phyloP scores from a whole-genome alignment of 2,797 vertebrate genomes.

The Acipenser ruthenus region DNA sequence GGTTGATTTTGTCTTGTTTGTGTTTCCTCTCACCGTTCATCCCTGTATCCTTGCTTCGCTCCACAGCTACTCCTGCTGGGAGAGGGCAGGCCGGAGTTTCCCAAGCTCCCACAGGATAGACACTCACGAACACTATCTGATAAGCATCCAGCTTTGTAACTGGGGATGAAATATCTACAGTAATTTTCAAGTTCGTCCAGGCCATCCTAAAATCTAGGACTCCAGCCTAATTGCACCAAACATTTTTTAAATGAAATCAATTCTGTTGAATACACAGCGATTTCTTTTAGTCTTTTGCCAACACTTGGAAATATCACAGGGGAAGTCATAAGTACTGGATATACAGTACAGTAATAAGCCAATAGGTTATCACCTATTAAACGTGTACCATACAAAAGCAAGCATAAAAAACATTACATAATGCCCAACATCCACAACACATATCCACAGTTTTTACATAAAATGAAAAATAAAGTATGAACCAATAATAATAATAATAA shows the following conservation, averaged over 20 bases:
- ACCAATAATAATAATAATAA: no score
- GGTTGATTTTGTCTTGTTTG: neutral
- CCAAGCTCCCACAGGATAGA: neutral
- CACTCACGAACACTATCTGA: neutral
- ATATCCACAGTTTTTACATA: no score
- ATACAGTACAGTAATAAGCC: neutral
- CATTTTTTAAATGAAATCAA: neutral
- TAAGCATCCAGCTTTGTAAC: neutral
- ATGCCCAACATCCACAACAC: no score
- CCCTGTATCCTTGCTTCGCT: neutral
- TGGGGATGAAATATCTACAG: neutral
- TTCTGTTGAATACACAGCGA: neutral
- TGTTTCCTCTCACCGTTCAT: neutral
- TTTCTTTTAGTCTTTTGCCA: conserved; percentile 1
- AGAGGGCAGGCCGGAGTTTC: neutral
- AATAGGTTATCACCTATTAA: no score
- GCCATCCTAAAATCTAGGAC: neutral
- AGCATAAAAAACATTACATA: no score
- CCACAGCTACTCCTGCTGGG: neutral
- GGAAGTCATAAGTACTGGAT: neutral
- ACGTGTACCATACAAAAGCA: no score
- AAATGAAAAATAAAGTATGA: no score
- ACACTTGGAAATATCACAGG: neutral
- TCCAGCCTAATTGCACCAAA: neutral
- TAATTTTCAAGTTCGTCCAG: neutral